Evolutionary conservation across 2,888 invertebrate genomes (phyloP), one percentile per base, ranked within the genome.

Genomic region (Macaria liturata): DNA sequence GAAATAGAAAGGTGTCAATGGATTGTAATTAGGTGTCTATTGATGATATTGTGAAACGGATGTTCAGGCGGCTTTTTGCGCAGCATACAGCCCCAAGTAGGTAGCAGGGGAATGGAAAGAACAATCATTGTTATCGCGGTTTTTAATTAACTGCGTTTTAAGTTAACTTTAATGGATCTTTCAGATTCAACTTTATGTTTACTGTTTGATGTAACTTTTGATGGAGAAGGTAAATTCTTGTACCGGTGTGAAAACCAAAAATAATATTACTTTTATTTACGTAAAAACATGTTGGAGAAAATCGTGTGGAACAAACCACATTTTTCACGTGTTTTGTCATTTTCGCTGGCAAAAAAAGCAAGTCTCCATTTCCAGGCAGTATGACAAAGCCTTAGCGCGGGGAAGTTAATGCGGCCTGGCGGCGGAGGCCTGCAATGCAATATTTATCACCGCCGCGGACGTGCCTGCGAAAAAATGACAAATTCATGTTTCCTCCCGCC

Each of bases 401-500:
- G 74, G 77, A 78, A 78, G 80, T 81, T 84, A 85, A 87, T 81
- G 81, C 81, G 80, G 72, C 70, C 74, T 75, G 76, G 69, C 71
- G 71, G 58, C 69, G 68, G 65, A 84, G 76, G 82, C 76, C 80
- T 78, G 86, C 88, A 83, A 90, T 91, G 88, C 90, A 89, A 91
- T 91, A 91, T 91, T 91, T 90, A 91, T 91, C 86, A 89, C 87
- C 83, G 80, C 75, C 82, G 84, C 83, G 86, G 83, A 88, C 89
- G 88, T 89, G 89, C 84, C 86, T 83, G 76, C 83, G 88, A 89
- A 90, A 90, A 89, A 90, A 91, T 91, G 89, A 91, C 90, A 91
- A 91, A 91, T 91, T 90, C 90, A 89, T 90, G 88, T 84, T 81
- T 75, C 81, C 81, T 80, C 73, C 46, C 57, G 50, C 75, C 75